Evolutionary conservation across 2,113 vertebrate species (phyloP), one percentile per base, ranked within the genome.

Genomic region (Rhabdornis inornatus): DNA sequence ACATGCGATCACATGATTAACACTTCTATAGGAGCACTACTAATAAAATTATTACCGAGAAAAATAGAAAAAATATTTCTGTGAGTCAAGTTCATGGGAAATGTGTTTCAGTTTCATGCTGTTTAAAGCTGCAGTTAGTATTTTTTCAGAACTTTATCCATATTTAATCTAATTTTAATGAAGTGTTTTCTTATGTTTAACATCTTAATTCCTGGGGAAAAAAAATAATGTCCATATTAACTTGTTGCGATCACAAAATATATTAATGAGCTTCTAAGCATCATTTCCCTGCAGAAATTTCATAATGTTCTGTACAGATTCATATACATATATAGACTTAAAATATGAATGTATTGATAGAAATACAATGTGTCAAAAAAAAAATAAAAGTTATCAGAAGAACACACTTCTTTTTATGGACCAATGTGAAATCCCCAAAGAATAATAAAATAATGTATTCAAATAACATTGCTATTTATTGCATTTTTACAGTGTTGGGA

Each of bases 41-140:
- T 95, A 92, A 68, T 87, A 75, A 89, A 95, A 83, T 89, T 93
- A 84, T 91, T 91, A 53, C 57, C 2, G 4, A 87, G 64, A 83
- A 91, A 92, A 89, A 87, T 17, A 92, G 63, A 93, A 63, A 35
- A 93, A 96, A 68, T 84, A 75, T 82, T 89, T 81, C 72, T 81
- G 31, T 92, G 78, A 91, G 84, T 89, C 86, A 87, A 60, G 50
- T 94, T 95, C 47, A 63, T 52, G 16, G 60, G 39, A 84, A 92
- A 78, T 27, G 31, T 88, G 66, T 80, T 90, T 74, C 76, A 77
- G 60, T 56, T 95, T 89, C 23, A 1, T 45, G 55, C 60, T 70
- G 59, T 78, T 83, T 95, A 91, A 96, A 91, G 76, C 55, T 4
- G 3, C 23, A 92, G n/a, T 30, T 72, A 90, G 15, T 11, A 72